Evolutionary conservation across 2,113 vertebrate genomes (phyloP), one percentile per base, ranked within the genome.

Genomic region (Cottus gobio): DNA sequence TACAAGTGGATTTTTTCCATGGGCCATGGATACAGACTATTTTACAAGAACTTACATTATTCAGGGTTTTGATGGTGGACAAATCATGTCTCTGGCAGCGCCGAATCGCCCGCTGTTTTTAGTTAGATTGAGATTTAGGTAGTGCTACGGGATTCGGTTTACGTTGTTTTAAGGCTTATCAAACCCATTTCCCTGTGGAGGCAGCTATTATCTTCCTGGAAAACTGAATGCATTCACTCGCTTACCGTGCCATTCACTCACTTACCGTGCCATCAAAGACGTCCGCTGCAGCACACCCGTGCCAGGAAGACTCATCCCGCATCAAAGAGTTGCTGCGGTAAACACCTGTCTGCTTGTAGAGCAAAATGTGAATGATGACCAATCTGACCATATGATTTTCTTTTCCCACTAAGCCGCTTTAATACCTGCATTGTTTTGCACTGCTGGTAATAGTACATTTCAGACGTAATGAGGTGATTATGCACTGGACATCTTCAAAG

Each of bases 131-230:
- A 73, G 54, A 87, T 90, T 70, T 69, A 72, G 56, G 48, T 71
- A 61, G 69, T 76, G 82, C 46, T 77, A 62, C 30, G 15, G 50
- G 50, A 75, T 88, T 85, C 31, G 3, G 69, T 78, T 80, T 84
- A 75, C 75, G 67, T 82, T 24, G 26, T 80, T 87, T 82, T 73
- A 67, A 74, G 68, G 63, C 72, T 78, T 69, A 87, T 90, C 79
- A 75, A 74, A 82, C 70, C 74, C 74, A 76, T 87, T 86, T 90
- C 83, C 77, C 77, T 57, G 69, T 76, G 71, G 83, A 84, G 60
- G 62, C 66, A 52, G 80, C 80, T 68, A 84, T 88, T 73, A 84
- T 92, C 70, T 67, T 83, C 75, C 71, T 67, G 42, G 70, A 84
- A 86, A 67, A 84, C 16, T 80, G 80, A 87, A 75, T 63, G 68